Conservation (phyloP, 1,140 invertebrate genomes). For the Rhagoletis pomonella region DNA sequence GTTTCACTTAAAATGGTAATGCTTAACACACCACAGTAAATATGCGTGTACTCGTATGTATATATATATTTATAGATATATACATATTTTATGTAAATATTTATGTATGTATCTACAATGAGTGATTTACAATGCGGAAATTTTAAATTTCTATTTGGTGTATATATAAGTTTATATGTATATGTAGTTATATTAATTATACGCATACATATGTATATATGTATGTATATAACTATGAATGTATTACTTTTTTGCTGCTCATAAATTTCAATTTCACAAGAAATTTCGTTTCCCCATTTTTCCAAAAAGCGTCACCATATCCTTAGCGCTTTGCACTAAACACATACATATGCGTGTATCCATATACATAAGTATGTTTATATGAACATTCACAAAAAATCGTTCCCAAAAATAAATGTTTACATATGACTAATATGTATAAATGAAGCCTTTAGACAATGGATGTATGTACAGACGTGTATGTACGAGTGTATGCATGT, state of each 20-base stretch:
- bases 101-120: slow-evolving; percentile 57
- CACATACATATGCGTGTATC: background rate
- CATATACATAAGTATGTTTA: background rate
- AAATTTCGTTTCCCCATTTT: background rate
- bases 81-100: slow-evolving; percentile 61
- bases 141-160: background rate
- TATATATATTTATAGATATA: slow-evolving; percentile 62
- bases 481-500: slow-evolving; percentile 10
- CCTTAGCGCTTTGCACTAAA: background rate
- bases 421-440: slow-evolving; percentile 11
- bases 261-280: slow-evolving; percentile 11
- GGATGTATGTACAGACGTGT: background rate
- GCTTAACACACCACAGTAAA: slow-evolving; percentile 39
- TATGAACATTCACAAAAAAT: slow-evolving; percentile 3
- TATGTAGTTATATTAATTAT: background rate
- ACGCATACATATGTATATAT: background rate
- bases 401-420: slow-evolving; percentile 37
- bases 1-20: slow-evolving; percentile 51
- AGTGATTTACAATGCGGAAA: slow-evolving; percentile 1
- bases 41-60: background rate
- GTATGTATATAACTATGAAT: background rate
- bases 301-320: slow-evolving; percentile 13
- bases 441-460: slow-evolving; percentile 27
- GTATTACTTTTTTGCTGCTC: background rate
- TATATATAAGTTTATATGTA: slow-evolving; percentile 1